These are phyloP conservation scores for Ectropis grisescens DNA, from an alignment of 1,140 invertebrate species.

Conservation along the genomic window DNA sequence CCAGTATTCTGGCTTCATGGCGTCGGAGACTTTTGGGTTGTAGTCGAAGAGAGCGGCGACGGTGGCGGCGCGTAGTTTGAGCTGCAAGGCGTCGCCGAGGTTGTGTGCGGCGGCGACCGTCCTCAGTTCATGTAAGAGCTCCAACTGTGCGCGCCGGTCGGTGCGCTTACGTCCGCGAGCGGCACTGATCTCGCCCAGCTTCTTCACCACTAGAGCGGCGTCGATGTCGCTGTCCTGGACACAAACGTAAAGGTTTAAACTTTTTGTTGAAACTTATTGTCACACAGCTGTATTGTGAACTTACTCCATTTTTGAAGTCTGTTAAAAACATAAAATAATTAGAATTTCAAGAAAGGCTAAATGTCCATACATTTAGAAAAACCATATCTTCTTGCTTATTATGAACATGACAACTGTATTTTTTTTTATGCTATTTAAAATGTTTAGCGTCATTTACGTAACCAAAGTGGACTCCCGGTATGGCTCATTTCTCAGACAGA, in stretches of 20 bases:
- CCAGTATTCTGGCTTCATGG: conserved; percentile 98
- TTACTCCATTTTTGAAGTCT: no score
- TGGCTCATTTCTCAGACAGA: no score
- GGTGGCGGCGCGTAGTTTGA: conserved; percentile 95
- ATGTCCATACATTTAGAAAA: no score
- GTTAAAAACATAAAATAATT: background rate
- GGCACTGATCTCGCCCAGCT: conserved; percentile 93
- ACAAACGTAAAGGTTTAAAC: conserved; percentile 11
- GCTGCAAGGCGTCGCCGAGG: conserved; percentile 87
- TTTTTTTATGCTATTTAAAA: no score
- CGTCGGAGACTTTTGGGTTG: conserved; percentile 95
- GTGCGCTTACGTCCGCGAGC: conserved; percentile 96
- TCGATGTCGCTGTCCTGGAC: conserved; percentile 91
- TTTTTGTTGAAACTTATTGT: no score
- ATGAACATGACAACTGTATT: no score
- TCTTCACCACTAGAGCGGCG: conserved; percentile 90
- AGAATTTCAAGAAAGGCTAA: background rate
- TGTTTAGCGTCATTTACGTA: no score
- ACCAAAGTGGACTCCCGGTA: no score
- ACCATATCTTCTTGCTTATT: no score
- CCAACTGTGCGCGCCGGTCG: conserved; percentile 91
- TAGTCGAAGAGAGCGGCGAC: conserved; percentile 98
- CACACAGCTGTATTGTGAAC: background rate
- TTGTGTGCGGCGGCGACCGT: conserved; percentile 88
- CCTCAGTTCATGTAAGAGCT: conserved; percentile 92